Base-by-base conservation (phyloP, 2,113 vertebrate genomes). In the Neodontobutis hainanensis region DNA sequence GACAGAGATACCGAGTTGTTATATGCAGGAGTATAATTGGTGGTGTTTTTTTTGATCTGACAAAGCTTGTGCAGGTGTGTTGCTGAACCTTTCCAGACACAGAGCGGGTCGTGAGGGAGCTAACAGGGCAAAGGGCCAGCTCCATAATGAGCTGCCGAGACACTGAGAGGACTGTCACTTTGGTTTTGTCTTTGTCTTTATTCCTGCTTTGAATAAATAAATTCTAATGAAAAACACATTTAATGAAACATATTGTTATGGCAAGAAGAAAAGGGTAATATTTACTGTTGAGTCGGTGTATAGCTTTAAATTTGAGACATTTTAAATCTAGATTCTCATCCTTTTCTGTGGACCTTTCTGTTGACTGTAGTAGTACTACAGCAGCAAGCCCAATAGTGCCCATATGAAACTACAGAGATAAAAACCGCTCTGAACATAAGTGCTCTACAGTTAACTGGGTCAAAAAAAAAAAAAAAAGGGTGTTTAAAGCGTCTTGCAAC, bases 381-480 rank as follows among this genome's bases (percentile, higher is more conserved):
- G 19, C 44, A 15, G 10, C 35, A 11, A 0, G 19, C 74, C 27
- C 58, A n/a, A 45, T 61, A 50, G 53, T 61, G 48, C 27, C 59
- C 48, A 27, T 76, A 68, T 44, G 62, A 46, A 65, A 7, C 60
- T 56, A 38, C 34, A 34, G 44, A 56, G 70, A 46, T 43, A 50
- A 59, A 56, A 63, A 11, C 51, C 43, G 32, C 66, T 46, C 43
- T 61, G 55, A 27, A 67, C 61, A 66, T 71, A 78, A 77, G 63
- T 57, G 38, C 19, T 42, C 55, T 58, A 8, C n/a, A 45, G 9
- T n/a, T 43, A 74, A 74, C 58, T 79, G 57, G 80, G 72, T 59
- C 38, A 65, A 44, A 58, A 58, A n/a, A 14, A 32, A 62, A n/a
- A n/a, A n/a, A 65, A 57, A 57, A 51, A 11, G 27, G 49, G 6